Evolutionary conservation across 64 coral and sea anemone species (phyloP), one percentile per base, ranked within the genome.

Genomic region (Dendrophyllia cribrosa): DNA sequence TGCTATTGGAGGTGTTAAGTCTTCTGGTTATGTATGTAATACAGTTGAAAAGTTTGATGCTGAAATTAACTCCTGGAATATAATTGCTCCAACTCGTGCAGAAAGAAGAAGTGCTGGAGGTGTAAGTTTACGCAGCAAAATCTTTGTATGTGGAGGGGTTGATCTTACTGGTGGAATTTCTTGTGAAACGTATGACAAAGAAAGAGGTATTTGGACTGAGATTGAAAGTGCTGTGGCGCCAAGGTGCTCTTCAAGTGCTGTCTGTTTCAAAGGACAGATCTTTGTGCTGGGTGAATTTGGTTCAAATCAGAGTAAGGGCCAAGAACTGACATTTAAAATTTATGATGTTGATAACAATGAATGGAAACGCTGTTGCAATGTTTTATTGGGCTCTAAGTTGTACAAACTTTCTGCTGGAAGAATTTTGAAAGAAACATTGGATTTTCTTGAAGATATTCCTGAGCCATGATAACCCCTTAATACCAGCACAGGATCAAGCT

Each of bases 21-120:
- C 65, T 8, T 94, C 73, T 64, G 14, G 14, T 19, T 0, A 0
- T 52, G 83, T 84, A 76, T 46, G 88, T 34, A 94, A 10, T 71
- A 89, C 17, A 82, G 77, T 59, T 7, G 92, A 94, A 51, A 89
- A 89, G 59, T 94, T 89, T 13, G 83, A 94, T 15, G 69, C 92
- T 11, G 78, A 56, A 43, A 43, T 62, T 10, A 47, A 89, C 17
- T 74, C 77, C 44, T 94, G 92, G 92, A 89, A 51, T 25, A 45
- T 24, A 52, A 47, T 94, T 11, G 13, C 85, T 9, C 59, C 76
- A 13, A 94, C 76, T 76, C 75, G 58, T 1, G 82, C 89, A 13
- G 16, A 66, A 47, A 58, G 92, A 19, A 87, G 66, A 44, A 66
- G 79, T 23, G 87, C 92, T 1, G 51, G 34, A n/a, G 87, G 92